These are phyloP conservation scores for Drosophila setifemur DNA, from an alignment of 1,140 invertebrate genomes.

Conservation along the genomic window DNA sequence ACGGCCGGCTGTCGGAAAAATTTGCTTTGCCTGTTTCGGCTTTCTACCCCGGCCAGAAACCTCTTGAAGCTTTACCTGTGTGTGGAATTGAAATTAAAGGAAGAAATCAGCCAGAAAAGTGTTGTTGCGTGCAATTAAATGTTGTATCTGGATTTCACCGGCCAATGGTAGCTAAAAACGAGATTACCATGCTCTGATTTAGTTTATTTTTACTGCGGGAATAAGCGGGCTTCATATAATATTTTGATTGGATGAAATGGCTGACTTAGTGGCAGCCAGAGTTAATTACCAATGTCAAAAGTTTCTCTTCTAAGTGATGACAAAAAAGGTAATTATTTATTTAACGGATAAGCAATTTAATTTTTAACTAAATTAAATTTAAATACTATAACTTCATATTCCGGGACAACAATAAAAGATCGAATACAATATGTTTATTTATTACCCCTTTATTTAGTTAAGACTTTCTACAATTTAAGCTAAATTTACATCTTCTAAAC, in stretches of 20 bases:
- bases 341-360: no score
- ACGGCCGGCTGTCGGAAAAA: constrained; percentile 54
- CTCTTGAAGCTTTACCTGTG: constrained; percentile 12
- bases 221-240: constrained; percentile 12
- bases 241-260: constrained; percentile 18
- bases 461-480: no score
- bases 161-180: constrained; percentile 21
- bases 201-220: constrained; percentile 6
- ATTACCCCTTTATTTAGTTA: no score
- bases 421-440: no score
- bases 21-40: constrained; percentile 48
- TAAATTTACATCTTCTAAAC: no score
- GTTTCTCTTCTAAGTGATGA: not conserved
- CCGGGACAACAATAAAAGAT: no score
- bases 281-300: constrained; percentile 26
- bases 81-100: constrained; percentile 68
- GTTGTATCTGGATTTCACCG: constrained; percentile 17
- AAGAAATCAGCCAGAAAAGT: constrained; percentile 61
- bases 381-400: no score
- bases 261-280: constrained; percentile 9
- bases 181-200: constrained; percentile 38
- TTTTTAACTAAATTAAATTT: no score
- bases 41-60: constrained; percentile 23
- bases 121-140: constrained; percentile 68
- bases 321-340: not conserved